Base-by-base conservation (phyloP, 1,140 invertebrate genomes). In the Bombus cullumanus region DNA sequence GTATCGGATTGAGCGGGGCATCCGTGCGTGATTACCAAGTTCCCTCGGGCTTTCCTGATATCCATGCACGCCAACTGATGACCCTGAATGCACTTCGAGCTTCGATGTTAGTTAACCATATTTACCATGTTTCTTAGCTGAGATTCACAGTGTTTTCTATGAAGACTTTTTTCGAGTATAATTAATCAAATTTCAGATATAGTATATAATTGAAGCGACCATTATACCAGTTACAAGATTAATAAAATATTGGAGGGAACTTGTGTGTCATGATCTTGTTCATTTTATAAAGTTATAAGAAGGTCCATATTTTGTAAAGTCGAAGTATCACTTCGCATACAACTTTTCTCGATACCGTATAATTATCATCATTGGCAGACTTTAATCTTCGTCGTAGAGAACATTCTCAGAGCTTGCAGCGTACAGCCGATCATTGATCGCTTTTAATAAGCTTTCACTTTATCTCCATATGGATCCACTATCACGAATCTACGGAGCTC, bases 1-100 rank as follows among this genome's bases (percentile, higher is more conserved):
- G 85, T 91, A 92, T 88, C 69, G 87, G 85, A 90, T 87, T 76
- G 68, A 34, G 69, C 57, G 69, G 34, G 69, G 87, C 87, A 90
- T 81, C 85, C 86, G 84, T 90, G 91, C 88, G 87, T 91, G 89
- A 89, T 92, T 85, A 74, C 74, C 71, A 39, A 80, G 83, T 88
- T 89, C 85, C 88, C 86, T 22, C 34, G 77, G 71, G 85, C 69
- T 79, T 80, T 62, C 66, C 80, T 37, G 43, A 59, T 81, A 59
- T 88, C 62, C 75, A 71, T 82, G 74, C 47, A n/a, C 39, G 72
- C 41, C 34, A 39, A 41, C 41, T 68, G n/a, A 86, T 37, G 57
- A 75, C 75, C 64, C 71, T 62, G 68, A 74, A 74, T 64, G 74
- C 64, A 59, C 34, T 59, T 64, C n/a, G 68, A 85, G 39, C 69